Conservation (phyloP, 1,140 invertebrate species). For the Vollenhovia emeryi region DNA sequence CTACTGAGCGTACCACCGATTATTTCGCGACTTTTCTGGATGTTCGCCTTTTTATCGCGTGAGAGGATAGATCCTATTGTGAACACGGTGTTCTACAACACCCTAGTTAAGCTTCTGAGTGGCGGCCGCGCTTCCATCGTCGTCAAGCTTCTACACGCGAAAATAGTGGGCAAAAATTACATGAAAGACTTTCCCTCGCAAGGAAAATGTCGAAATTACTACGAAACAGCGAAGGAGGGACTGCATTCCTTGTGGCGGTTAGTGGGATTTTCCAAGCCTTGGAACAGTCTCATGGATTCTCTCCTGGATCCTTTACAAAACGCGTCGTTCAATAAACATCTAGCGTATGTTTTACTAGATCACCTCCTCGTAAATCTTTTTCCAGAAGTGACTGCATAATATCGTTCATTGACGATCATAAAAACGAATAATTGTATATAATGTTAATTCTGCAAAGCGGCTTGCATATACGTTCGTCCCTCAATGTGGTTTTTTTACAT, state of each 20-base stretch:
- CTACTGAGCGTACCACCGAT: constrained; percentile 75
- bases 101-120: constrained; percentile 79
- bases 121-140: constrained; percentile 81
- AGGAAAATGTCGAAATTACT: constrained; percentile 70
- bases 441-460: not conserved
- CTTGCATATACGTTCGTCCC: no score
- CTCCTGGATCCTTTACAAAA: constrained; percentile 81
- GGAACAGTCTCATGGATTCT: constrained; percentile 80
- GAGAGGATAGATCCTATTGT: constrained; percentile 77
- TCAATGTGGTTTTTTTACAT: no score
- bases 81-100: constrained; percentile 75
- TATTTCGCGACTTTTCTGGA: constrained; percentile 76
- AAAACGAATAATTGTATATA: constrained; percentile 29
- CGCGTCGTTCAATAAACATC: constrained; percentile 82
- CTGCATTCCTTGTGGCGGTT: constrained; percentile 81
- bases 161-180: constrained; percentile 71
- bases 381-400: constrained; percentile 80
- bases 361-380: constrained; percentile 84
- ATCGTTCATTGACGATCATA: not conserved
- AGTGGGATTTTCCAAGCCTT: constrained; percentile 76
- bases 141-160: constrained; percentile 79
- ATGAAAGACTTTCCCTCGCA: constrained; percentile 58
- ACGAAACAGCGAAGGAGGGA: constrained; percentile 77
- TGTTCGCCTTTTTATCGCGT: constrained; percentile 76
- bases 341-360: constrained; percentile 84